These are phyloP conservation scores for Gavialis gangeticus DNA, from an alignment of 2,113 vertebrate genomes.

Conservation along the genomic window DNA sequence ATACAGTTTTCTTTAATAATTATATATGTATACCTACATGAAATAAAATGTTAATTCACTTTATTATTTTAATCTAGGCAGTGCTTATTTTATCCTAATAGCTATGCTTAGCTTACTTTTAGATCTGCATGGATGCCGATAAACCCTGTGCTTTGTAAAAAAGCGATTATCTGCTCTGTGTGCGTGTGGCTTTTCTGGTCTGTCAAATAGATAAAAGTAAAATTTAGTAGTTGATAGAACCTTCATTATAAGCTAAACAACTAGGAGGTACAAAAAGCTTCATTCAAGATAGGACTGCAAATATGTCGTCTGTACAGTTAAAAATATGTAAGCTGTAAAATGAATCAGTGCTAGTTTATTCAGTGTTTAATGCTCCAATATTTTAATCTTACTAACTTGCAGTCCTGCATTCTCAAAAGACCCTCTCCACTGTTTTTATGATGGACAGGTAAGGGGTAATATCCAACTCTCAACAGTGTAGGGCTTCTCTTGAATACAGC, in stretches of 20 bases:
- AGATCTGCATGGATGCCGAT: background rate
- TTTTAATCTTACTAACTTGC: background rate
- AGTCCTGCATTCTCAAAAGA: background rate
- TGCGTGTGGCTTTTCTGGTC: background rate
- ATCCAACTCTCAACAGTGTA: background rate
- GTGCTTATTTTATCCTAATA: slow-evolving; percentile 48
- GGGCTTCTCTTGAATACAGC: background rate
- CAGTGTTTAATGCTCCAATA: background rate
- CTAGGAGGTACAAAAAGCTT: background rate
- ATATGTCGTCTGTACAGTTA: background rate
- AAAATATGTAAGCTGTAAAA: slow-evolving; percentile 2
- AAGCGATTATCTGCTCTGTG: background rate
- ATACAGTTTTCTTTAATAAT: slow-evolving; percentile 53
- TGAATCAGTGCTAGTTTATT: background rate
- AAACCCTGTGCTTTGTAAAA: slow-evolving; percentile 22
- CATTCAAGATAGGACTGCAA: background rate
- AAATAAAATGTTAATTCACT: slow-evolving; percentile 41
- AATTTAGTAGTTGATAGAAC: slow-evolving; percentile 63
- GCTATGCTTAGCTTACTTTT: slow-evolving; percentile 14
- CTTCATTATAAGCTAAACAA: background rate
- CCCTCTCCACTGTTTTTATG: background rate
- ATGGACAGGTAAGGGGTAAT: background rate
- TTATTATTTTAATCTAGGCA: slow-evolving; percentile 37
- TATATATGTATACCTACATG: background rate
- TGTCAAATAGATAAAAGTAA: slow-evolving; percentile 37